These are phyloP conservation scores for Dicerorhinus sumatrensis DNA, from an alignment of 2,113 vertebrate genomes.

Conservation along the genomic window DNA sequence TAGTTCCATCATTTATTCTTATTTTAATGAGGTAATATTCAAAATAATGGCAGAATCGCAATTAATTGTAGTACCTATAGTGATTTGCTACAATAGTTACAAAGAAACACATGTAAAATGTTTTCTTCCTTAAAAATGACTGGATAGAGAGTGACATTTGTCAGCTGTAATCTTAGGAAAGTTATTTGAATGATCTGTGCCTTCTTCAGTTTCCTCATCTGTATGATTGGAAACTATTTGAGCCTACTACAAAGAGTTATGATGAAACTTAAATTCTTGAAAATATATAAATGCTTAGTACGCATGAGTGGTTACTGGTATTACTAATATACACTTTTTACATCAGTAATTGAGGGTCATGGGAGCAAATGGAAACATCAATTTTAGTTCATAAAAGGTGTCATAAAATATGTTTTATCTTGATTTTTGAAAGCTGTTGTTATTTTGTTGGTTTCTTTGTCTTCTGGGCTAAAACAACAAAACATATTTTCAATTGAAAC, in stretches of 20 bases:
- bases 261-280: not conserved
- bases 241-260: not conserved
- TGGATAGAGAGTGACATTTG: not conserved
- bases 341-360: not conserved
- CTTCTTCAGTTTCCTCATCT: not conserved
- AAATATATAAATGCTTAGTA: not conserved
- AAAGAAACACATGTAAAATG: not conserved
- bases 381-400: not conserved
- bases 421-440: not conserved
- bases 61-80: not conserved
- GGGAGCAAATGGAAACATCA: not conserved
- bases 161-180: not conserved
- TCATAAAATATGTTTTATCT: conserved; percentile 3
- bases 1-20: not conserved
- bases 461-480: not conserved
- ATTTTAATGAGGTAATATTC: conserved; percentile 1
- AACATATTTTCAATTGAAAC: not conserved
- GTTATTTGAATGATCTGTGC: not conserved
- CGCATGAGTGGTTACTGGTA: not conserved
- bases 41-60: not conserved
- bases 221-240: not conserved
- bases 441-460: not conserved
- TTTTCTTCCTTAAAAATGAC: not conserved
- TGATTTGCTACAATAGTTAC: not conserved
- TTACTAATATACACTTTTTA: not conserved